A percentile compares a stretch with the other conserved stretches of the same genome.
phyloP scores from a whole-genome alignment of 2,888 invertebrate species.

The Agrotis exclamationis region DNA sequence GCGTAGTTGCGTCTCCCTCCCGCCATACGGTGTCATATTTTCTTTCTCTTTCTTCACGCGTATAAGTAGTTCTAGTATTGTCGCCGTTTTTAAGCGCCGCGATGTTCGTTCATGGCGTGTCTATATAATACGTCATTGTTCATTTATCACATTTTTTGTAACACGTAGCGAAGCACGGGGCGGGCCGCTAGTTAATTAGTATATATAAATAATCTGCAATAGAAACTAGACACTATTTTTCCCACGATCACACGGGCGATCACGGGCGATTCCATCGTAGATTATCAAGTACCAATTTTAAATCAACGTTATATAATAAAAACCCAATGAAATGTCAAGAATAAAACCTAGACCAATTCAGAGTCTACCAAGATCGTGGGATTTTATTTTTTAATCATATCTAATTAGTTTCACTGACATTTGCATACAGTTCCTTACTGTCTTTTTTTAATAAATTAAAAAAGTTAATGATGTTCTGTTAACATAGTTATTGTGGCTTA shows the following conservation, averaged over 20 bases:
- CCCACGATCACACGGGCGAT: conserved; percentile 26
- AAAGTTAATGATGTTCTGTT: conserved; percentile 61
- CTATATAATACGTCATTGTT: no score
- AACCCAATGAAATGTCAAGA: conserved; percentile 35
- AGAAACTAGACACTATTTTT: background rate
- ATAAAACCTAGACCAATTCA: conserved; percentile 15
- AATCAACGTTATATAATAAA: conserved; percentile 28
- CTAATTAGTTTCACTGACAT: conserved; percentile 52
- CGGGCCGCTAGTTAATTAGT: no score
- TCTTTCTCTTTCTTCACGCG: no score
- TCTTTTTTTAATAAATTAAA: conserved; percentile 31
- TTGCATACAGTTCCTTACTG: conserved; percentile 35
- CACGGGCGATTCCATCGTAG: conserved; percentile 3
- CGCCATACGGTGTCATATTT: no score
- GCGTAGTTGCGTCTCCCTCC: no score
- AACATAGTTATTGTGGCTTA: conserved; percentile 72
- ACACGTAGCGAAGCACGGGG: no score
- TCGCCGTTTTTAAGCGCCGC: no score
- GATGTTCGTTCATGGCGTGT: no score
- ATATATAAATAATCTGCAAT: no score
- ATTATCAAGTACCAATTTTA: conserved; percentile 7
- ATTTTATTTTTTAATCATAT: conserved; percentile 8
- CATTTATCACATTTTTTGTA: no score
- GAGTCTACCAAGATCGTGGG: conserved; percentile 42
- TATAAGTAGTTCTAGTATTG: no score